phyloP scores from a whole-genome alignment of 2,113 vertebrate species.

The Sitta europaea region DNA sequence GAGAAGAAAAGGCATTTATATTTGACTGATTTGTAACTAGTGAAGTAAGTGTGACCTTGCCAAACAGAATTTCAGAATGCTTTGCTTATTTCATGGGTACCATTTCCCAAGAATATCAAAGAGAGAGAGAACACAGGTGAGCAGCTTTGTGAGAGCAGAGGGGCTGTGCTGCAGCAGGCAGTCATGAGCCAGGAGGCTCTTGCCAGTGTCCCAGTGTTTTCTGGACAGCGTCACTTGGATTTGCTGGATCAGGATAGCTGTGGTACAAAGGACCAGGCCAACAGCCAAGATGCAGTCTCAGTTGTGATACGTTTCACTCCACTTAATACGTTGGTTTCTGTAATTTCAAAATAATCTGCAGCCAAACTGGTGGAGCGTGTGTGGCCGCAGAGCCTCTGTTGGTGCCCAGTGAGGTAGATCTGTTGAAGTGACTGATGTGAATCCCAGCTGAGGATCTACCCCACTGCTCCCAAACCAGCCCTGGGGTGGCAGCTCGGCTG shows the following conservation, averaged over 20 bases:
- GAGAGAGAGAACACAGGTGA: not conserved
- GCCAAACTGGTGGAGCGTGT: not conserved
- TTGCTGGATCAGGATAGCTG: not conserved
- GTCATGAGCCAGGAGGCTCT: not conserved
- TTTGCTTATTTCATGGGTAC: not conserved
- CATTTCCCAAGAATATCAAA: not conserved
- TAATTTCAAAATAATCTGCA: not conserved
- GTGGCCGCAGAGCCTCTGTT: not conserved
- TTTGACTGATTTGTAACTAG: not conserved
- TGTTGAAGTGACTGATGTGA: not conserved
- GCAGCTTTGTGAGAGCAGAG: not conserved
- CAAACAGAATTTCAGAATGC: not conserved
- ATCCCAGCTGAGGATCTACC: slow-evolving; percentile 42
- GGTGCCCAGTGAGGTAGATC: not conserved
- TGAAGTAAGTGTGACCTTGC: not conserved
- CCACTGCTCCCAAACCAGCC: not conserved
- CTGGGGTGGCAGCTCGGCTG: not conserved
- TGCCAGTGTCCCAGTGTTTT: not conserved
- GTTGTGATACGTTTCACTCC: not conserved
- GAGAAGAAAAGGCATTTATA: not conserved
- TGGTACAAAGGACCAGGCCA: not conserved
- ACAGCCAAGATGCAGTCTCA: not conserved
- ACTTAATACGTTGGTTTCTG: not conserved
- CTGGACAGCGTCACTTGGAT: not conserved
- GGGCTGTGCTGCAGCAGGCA: not conserved